A percentile compares a stretch with the other conserved stretches of the same genome.
phyloP scores from a whole-genome alignment of 1,140 invertebrate genomes.

The Penaeus indicus region DNA sequence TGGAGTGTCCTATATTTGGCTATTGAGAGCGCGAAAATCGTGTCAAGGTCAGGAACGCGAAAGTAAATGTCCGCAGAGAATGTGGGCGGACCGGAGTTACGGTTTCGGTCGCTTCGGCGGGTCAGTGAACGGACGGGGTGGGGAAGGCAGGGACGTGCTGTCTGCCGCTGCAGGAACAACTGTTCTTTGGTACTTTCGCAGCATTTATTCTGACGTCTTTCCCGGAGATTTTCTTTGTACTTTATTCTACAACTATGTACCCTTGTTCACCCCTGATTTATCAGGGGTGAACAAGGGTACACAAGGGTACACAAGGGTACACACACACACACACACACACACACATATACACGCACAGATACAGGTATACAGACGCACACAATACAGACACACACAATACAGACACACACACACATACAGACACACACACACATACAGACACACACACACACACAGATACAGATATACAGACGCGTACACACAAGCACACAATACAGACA shows the following conservation, averaged over 20 bases:
- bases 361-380: too few species aligned
- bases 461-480: too few species aligned
- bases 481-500: too few species aligned
- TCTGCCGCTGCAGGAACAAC: background rate
- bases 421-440: too few species aligned
- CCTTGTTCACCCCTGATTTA: too few species aligned
- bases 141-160: conserved; percentile 24
- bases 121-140: conserved; percentile 35
- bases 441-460: too few species aligned
- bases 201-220: too few species aligned
- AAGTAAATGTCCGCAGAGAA: conserved; percentile 42
- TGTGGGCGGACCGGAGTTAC: background rate
- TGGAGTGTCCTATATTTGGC: conserved; percentile 50
- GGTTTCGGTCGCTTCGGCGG: conserved; percentile 40
- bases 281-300: background rate
- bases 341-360: background rate
- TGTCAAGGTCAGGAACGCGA: conserved; percentile 58
- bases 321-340: background rate
- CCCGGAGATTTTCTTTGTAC: too few species aligned
- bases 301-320: background rate
- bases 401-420: too few species aligned
- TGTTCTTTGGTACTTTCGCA: too few species aligned
- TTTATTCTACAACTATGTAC: too few species aligned
- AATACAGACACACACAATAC: too few species aligned
- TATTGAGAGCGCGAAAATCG: conserved; percentile 35